Conservation (phyloP, 2,888 invertebrate genomes). For the Philereme vetulata region DNA sequence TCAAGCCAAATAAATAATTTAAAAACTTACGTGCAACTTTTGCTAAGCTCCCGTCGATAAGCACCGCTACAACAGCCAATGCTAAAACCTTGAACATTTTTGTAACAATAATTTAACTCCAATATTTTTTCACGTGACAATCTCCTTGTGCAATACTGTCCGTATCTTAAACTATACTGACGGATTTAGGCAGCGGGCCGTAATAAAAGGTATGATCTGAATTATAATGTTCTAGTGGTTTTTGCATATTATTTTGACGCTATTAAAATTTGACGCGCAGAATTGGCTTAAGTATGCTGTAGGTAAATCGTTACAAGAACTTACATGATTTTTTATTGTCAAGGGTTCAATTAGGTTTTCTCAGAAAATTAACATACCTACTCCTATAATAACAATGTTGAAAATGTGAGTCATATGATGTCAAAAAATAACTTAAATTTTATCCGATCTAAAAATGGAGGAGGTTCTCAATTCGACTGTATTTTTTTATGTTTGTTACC, state of each 20-base stretch:
- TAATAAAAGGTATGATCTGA: constrained; percentile 24
- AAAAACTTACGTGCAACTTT: constrained; percentile 48
- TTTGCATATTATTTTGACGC: not conserved
- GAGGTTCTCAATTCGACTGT: too few relatives aligned
- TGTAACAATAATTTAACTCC: constrained; percentile 9
- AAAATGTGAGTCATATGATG: too few relatives aligned
- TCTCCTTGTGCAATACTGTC: constrained; percentile 36
- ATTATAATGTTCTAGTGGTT: constrained; percentile 15
- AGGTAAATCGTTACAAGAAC: not conserved
- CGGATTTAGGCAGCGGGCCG: constrained; percentile 16
- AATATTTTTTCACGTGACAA: constrained; percentile 9
- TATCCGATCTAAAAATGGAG: too few relatives aligned
- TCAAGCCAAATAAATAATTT: not conserved
- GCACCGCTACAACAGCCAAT: constrained; percentile 28
- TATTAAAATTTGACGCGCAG: not conserved
- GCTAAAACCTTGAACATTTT: constrained; percentile 41
- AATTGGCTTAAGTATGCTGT: not conserved
- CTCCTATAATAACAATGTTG: too few relatives aligned
- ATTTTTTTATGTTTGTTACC: too few relatives aligned
- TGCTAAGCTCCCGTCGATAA: constrained; percentile 35
- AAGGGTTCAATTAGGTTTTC: not conserved
- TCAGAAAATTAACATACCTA: not conserved
- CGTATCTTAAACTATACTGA: constrained; percentile 44
- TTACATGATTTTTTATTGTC: not conserved
- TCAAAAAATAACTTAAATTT: too few relatives aligned